Conservation (phyloP, 2,888 invertebrate species). For the Deladenus siricidicola region DNA sequence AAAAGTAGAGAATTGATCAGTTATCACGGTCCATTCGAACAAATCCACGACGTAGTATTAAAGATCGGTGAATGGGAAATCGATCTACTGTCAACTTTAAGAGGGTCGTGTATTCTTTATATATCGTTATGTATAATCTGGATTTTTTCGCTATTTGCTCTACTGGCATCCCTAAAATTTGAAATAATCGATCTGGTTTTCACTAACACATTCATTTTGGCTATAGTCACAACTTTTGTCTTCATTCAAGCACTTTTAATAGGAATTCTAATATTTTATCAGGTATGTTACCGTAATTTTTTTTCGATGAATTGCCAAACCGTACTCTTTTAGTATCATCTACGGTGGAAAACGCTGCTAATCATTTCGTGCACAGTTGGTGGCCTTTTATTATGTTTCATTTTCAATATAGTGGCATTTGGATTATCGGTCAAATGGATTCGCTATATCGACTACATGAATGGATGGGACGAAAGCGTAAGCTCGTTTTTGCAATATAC, state of each 20-base stretch:
- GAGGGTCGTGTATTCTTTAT: constrained; percentile 44
- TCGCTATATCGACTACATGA: constrained; percentile 46
- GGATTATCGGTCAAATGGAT: constrained; percentile 38
- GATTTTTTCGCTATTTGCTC: constrained; percentile 35
- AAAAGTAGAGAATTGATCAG: not conserved
- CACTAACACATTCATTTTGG: constrained; percentile 34
- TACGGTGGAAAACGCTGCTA: constrained; percentile 31
- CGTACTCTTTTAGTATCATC: too few species aligned
- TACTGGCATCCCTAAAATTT: constrained; percentile 37
- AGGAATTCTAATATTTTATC: constrained; percentile 38
- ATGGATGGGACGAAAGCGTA: constrained; percentile 33
- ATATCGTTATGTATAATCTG: constrained; percentile 32
- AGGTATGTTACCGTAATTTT: constrained; percentile 30
- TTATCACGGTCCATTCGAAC: constrained; percentile 28
- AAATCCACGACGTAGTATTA: constrained; percentile 21
- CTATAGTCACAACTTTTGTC: constrained; percentile 32
- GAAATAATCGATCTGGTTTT: constrained; percentile 41
- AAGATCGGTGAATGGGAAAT: constrained; percentile 22
- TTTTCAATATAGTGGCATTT: constrained; percentile 31
- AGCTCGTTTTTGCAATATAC: constrained; percentile 11
- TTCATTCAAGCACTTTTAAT: constrained; percentile 37
- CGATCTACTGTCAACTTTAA: constrained; percentile 40
- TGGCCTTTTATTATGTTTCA: constrained; percentile 30
- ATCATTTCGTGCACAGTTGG: constrained; percentile 38
- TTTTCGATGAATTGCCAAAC: constrained; percentile 19